Conservation (phyloP, 2,113 vertebrate genomes). For the Anguilla japonica region DNA sequence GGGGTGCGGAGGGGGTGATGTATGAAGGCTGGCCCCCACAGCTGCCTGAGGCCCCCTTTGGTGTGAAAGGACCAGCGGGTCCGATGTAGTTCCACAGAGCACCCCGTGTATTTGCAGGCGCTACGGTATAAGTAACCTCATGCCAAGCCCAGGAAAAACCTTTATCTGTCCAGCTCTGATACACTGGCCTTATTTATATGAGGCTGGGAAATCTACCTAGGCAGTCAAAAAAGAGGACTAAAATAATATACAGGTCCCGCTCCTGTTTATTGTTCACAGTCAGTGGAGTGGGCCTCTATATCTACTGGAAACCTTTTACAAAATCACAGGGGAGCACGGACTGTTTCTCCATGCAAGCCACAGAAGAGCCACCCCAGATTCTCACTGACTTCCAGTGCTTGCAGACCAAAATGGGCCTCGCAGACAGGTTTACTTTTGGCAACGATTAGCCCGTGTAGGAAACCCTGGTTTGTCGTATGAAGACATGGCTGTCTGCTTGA, state of each 20-base stretch:
- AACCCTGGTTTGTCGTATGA: not conserved
- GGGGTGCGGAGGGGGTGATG: not conserved
- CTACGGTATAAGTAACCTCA: not conserved
- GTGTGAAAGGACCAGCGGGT: not conserved
- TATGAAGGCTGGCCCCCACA: not conserved
- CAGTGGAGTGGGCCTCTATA: conserved; percentile 46
- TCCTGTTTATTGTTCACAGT: conserved; percentile 18
- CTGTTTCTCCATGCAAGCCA: conserved; percentile 68
- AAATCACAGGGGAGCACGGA: conserved; percentile 44
- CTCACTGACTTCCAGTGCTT: not conserved
- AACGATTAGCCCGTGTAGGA: not conserved
- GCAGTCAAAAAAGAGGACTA: not conserved
- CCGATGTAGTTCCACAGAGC: not conserved
- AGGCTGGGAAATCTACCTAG: not conserved
- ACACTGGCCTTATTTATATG: conserved; percentile 20
- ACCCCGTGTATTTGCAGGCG: not conserved
- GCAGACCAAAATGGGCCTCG: not conserved
- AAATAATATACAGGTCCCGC: conserved; percentile 18
- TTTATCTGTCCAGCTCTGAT: not conserved
- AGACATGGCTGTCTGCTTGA: not conserved
- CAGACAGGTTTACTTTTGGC: not conserved
- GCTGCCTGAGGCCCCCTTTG: not conserved
- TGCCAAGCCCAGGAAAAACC: not conserved
- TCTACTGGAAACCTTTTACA: conserved; percentile 66
- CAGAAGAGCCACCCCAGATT: conserved; percentile 24